Percentiles rank a stretch among this genome's conserved stretches.
These are phyloP conservation scores for Caenorhabditis remanei DNA, from an alignment of 1,140 invertebrate genomes.

Conservation along the genomic window DNA sequence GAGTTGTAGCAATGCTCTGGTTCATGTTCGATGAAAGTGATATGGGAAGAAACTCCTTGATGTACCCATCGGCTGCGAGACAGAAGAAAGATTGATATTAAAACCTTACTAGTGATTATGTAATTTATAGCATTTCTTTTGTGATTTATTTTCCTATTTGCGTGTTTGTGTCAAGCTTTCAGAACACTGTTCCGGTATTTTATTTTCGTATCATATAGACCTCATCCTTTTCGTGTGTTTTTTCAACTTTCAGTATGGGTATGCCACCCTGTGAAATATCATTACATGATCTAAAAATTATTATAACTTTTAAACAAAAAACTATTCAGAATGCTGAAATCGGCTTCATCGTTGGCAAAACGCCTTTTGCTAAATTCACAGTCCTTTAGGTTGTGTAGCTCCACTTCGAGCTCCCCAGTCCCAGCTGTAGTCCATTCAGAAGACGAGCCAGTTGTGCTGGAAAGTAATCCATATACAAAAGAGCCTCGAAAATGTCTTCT, in stretches of 20 bases:
- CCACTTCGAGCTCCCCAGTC: background rate
- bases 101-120: background rate
- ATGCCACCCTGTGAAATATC: background rate
- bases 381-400: slow-evolving; percentile 3
- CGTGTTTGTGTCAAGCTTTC: background rate
- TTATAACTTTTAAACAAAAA: background rate
- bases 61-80: background rate
- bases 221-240: background rate
- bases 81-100: slow-evolving; percentile 9
- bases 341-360: background rate
- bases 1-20: background rate
- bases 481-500: slow-evolving; percentile 86
- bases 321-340: slow-evolving; percentile 21
- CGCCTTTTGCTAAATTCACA: background rate
- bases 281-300: background rate
- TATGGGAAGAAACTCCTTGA: slow-evolving; percentile 1
- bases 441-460: slow-evolving; percentile 81
- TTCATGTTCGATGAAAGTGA: slow-evolving; percentile 23
- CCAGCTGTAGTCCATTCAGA: background rate
- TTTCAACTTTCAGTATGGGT: background rate
- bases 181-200: background rate
- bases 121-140: background rate
- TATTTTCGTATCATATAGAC: background rate
- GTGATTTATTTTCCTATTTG: background rate
- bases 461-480: slow-evolving; percentile 88